Base-by-base conservation (phyloP, 1,140 invertebrate species). In the Venustaconcha ellipsiformis region DNA sequence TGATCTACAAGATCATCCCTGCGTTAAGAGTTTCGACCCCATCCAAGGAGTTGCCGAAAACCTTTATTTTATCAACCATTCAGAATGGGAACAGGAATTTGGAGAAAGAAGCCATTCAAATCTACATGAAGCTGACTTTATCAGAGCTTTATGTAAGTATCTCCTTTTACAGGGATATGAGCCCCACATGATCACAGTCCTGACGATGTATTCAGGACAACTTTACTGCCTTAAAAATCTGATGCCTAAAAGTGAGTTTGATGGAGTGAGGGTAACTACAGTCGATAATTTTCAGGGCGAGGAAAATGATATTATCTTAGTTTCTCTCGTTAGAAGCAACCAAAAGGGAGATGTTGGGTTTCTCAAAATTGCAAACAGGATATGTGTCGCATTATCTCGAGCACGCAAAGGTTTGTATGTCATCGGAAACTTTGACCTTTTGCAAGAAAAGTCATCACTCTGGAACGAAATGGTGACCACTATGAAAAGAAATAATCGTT, bases 361-460 rank as follows among this genome's bases (percentile, higher is more conserved):
- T 90, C 87, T 97, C 15, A 92, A 92, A 55, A 93, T 91, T 67
- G 91, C 93, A 66, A 97, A 96, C 89, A 89, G 96, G 65, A 92
- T 96, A 60, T 96, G 94, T 90, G 95, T 97, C 1, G 95, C 95
- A 13, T 88, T 97, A 13, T 96, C 95, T 0, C 89, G 95, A 80
- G 95, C 95, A 1, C 94, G 93, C 85, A 92, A 93, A 89, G 95
- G 94, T 78, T 83, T 94, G 59, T 94, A 90, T 83, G 90, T 92
- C 20, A 91, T 94, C 80, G 93, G 95, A 57, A 95, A 96, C 88
- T 93, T 95, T 80, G 85, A 92, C 5, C 90, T 92, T 30, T 82
- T 95, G 14, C 86, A 69, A 20, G 26, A 37, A 2, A 63, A 83
- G 30, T 89, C 81, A 79, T 62, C 79, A 55, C 78, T 92, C 8